Base-by-base conservation (phyloP, 2,113 vertebrate genomes). In the Sylvia atricapilla region DNA sequence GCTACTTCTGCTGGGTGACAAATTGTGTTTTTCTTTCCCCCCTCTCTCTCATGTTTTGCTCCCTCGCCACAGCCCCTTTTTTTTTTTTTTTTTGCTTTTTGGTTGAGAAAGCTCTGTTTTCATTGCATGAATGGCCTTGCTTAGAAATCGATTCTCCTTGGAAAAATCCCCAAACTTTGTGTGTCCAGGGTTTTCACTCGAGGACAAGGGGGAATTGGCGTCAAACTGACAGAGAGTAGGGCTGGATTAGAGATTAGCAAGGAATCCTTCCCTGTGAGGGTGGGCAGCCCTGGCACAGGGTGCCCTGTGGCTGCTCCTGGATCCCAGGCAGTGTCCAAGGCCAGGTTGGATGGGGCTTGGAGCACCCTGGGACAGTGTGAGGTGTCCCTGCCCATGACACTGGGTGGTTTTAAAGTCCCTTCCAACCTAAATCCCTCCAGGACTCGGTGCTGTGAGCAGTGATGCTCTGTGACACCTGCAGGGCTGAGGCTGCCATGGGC, bases 1-100 rank as follows among this genome's bases (percentile, higher is more conserved):
- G 6, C 89, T 77, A 4, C 94, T 92, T 70, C 72, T 68, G 19
- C 58, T 76, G 87, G 85, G 55, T 94, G 94, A 91, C 78, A 90
- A 85, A 92, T 79, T 87, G 94, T 74, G 93, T 73, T 96, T 96
- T 95, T 75, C 90, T 97, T 95, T 84, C 39, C 76, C 80, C 84
- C 58, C 37, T 37, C 37, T 37, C 37, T 62, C 79, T 89, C 77
- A 9, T 90, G 75, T 92, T 89, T 77, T 77, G 17, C 63, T 55
- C 24, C 27, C 72, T 37, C 11, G 2, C 28, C 27, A 7, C 33
- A 13, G 3, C 31, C 3, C 9, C 18, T 37, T 35, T n/a, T 31
- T 9, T 30, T 22, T 39, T 13, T 47, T 10, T 33, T 39, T 53
- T 53, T 19, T 3, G 14, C 33, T 50, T 78, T 94, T 76, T 41